phyloP scores from a whole-genome alignment of 2,113 vertebrate species.

The Pterocles orientalis region DNA sequence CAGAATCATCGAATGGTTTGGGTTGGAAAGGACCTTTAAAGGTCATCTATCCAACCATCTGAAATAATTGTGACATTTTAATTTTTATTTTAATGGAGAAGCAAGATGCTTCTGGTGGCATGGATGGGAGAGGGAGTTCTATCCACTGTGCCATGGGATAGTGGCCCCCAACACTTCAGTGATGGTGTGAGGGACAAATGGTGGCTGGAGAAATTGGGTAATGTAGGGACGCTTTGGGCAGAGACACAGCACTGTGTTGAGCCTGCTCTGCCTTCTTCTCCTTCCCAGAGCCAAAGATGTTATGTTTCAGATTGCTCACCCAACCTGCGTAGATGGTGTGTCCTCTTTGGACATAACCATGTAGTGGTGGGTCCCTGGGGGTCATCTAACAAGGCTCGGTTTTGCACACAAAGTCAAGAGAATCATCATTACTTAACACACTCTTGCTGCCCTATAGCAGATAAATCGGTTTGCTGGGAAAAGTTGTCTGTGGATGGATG shows the following conservation, averaged over 20 bases:
- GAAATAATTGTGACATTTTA: neutral
- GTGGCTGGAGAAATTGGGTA: neutral
- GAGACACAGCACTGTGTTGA: rapidly evolving
- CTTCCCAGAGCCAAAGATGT: neutral
- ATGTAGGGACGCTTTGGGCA: neutral
- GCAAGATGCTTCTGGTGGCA: neutral
- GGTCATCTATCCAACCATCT: neutral
- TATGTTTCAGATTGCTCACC: neutral
- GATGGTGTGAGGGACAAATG: neutral
- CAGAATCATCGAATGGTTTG: neutral
- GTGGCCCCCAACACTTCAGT: neutral
- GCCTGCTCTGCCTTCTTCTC: neutral
- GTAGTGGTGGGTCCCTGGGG: neutral
- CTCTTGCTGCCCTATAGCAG: neutral
- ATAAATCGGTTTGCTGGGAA: slow-evolving; percentile 37
- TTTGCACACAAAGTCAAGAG: neutral
- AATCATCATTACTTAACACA: neutral
- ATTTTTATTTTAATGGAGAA: neutral
- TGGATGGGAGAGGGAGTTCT: neutral
- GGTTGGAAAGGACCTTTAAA: neutral
- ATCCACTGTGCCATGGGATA: neutral
- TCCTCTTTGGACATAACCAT: neutral
- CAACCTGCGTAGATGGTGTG: rapidly evolving
- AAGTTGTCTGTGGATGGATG: neutral
- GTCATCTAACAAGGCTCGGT: neutral